Base-by-base conservation (phyloP, 2,888 invertebrate species). In the Pristionchus arcanus region DNA sequence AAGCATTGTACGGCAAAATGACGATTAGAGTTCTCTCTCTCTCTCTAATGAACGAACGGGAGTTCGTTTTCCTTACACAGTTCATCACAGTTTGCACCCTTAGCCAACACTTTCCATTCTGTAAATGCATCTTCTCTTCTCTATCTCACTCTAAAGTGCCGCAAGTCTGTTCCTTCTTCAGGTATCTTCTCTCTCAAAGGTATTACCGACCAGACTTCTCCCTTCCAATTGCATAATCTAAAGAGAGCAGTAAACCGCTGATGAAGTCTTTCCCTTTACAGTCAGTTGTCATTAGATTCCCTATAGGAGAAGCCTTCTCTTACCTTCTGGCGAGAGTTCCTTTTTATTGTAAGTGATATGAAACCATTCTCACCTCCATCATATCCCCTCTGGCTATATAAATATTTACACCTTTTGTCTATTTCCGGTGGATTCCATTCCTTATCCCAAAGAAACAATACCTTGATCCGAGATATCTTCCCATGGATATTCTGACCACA, bases 1-100 rank as follows among this genome's bases (percentile, higher is more conserved):
- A 81, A 81, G 63, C 85, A 55, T 63, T 63, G 63, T 63, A 59
- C 34, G 31, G 87, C 31, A 31, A 21, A 87, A 66, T 87, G 66
- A 87, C 49, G 42, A 42, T 74, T 31, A 37, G 31, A 34, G 71
- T 55, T 88, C 55, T 42, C 53, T 49, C 55, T 42, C 53, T 49
- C 42, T 87, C 87, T 74, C 55, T 74, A 55, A 55, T 55, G 53
- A 63, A 37, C 37, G 34, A 55, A 87, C 55, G 34, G 59, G 49
- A 42, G 84, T 85, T 85, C 87, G 49, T 87, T 68, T 68, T 87
- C 53, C 87, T 87, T 87, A 87, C 68, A 87, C 87, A 87, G 87
- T 87, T 87, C 87, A 87, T 31, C n/a, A 68, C 68, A 87, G 87
- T 87, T 68, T 68, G 68, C 53, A 55, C 81, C 53, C 81, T 81